Percentiles rank a stretch among this genome's conserved stretches.
phyloP scores from a whole-genome alignment of 2,113 vertebrate species.

The Daphoenositta chrysoptera region DNA sequence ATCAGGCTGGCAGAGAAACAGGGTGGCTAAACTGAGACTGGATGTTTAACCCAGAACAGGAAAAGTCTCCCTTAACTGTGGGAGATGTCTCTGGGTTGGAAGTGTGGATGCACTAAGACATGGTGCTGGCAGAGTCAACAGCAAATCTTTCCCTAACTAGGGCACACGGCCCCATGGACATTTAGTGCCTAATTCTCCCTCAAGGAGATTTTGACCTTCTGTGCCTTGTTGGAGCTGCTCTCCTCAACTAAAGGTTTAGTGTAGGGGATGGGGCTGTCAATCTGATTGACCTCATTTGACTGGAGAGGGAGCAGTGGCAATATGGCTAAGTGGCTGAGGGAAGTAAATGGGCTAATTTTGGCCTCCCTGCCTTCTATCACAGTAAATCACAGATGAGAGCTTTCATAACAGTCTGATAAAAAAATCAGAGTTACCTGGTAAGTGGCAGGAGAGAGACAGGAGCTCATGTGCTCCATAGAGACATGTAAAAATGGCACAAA shows the following conservation, averaged over 20 bases:
- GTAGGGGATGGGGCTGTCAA: not conserved
- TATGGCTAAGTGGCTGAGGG: not conserved
- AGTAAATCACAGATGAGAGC: not conserved
- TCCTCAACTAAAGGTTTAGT: not conserved
- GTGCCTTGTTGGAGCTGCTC: not conserved
- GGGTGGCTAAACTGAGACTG: not conserved
- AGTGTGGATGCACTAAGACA: fast-evolving
- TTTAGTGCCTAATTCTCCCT: not conserved
- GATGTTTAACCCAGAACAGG: not conserved
- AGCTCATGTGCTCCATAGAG: fast-evolving
- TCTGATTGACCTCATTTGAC: not conserved
- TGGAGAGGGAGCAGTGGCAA: not conserved
- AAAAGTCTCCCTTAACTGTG: not conserved
- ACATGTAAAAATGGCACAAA: not conserved
- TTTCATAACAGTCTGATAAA: not conserved
- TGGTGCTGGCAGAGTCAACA: not conserved
- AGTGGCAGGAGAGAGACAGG: not conserved
- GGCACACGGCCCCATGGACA: fast-evolving
- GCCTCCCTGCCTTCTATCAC: not conserved
- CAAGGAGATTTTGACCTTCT: not conserved
- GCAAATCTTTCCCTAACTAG: not conserved
- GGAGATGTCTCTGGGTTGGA: not conserved
- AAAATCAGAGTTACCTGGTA: not conserved
- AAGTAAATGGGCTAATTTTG: not conserved
- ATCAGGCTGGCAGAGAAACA: not conserved